Evolutionary conservation across 1,140 invertebrate species (phyloP).

Genomic region (Sminthurides bifidus): DNA sequence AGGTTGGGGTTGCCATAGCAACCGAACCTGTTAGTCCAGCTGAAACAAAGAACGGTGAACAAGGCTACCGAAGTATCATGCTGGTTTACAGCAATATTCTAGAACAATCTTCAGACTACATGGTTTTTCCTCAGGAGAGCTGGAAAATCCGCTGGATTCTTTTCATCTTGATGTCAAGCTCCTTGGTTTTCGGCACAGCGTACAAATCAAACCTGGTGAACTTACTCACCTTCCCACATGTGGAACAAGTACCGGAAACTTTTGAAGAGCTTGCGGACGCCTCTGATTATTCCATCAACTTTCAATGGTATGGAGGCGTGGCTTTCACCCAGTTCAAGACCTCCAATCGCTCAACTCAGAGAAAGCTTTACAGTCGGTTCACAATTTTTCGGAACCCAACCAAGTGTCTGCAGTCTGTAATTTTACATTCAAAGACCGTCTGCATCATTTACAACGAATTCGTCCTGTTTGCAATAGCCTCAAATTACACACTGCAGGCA

Average conservation of each 20-base stretch:
- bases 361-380: background rate
- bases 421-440: background rate
- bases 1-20: background rate
- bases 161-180: constrained; percentile 16
- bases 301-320: constrained; percentile 15
- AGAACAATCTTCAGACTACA: background rate
- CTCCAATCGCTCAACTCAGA: constrained; percentile 2
- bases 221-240: constrained; percentile 13
- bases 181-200: constrained; percentile 11
- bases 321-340: constrained; percentile 1
- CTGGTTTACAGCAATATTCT: background rate
- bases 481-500: constrained; percentile 7
- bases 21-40: background rate
- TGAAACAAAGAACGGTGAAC: background rate
- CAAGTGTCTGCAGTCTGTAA: constrained; percentile 7
- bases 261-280: constrained; percentile 4
- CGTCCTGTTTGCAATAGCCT: constrained; percentile 4
- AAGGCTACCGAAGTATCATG: background rate
- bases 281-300: constrained; percentile 7
- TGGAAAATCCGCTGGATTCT: constrained; percentile 3
- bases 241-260: constrained; percentile 8
- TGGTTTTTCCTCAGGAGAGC: background rate
- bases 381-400: background rate
- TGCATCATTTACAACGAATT: constrained; percentile 13
- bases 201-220: constrained; percentile 16